phyloP scores from a whole-genome alignment of 2,113 vertebrate species.

The Rhinichthys klamathensis region DNA sequence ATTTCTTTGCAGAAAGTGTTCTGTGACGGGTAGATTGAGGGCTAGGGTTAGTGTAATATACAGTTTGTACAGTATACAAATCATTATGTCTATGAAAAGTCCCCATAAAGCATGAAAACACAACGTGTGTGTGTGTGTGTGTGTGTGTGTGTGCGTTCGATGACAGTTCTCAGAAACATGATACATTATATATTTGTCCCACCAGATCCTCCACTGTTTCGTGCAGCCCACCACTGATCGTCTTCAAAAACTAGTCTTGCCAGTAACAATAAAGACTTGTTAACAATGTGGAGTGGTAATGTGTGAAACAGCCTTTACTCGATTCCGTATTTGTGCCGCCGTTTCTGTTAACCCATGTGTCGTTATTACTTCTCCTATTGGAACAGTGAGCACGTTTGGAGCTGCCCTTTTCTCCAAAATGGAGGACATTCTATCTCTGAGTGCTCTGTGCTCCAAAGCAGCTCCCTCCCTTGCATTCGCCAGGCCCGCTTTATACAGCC shows the following conservation, averaged over 20 bases:
- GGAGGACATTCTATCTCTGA: conserved; percentile 56
- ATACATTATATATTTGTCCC: conserved; percentile 37
- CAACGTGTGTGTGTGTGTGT: background rate
- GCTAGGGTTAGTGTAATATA: no score
- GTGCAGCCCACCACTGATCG: background rate
- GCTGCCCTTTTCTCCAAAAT: conserved; percentile 58
- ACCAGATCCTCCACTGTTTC: conserved; percentile 5
- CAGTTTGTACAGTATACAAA: no score
- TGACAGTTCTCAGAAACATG: conserved; percentile 43
- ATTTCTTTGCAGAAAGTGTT: no score
- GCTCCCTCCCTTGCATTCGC: conserved; percentile 50
- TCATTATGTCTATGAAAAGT: no score
- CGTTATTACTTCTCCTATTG: conserved; percentile 35
- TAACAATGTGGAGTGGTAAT: conserved; percentile 11
- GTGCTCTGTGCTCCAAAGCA: conserved; percentile 41
- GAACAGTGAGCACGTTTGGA: conserved; percentile 35
- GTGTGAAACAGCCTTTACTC: background rate
- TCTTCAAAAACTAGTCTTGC: conserved; percentile 13
- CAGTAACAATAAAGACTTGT: conserved; percentile 39
- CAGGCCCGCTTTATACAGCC: conserved; percentile 46
- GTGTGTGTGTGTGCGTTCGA: background rate
- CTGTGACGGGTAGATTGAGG: no score
- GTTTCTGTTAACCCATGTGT: conserved; percentile 6
- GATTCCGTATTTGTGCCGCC: background rate
- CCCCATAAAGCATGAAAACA: no score